phyloP scores from a whole-genome alignment of 2,888 invertebrate species.

The Tenodera sinensis region DNA sequence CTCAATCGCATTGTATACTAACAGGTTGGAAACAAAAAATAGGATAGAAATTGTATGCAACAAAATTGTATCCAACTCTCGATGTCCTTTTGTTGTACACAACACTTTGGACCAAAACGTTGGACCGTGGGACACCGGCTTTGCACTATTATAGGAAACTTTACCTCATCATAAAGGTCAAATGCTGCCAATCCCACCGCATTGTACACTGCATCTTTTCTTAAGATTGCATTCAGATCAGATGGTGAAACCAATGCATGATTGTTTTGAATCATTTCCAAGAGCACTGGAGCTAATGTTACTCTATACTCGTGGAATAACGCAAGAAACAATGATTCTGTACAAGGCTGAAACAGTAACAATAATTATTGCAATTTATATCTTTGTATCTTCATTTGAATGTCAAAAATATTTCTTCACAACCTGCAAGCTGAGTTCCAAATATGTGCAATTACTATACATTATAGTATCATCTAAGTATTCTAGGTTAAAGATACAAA shows the following conservation, averaged over 20 bases:
- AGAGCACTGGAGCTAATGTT: conserved; percentile 67
- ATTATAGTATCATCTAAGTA: background rate
- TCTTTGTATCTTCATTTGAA: background rate
- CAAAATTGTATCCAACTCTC: too few species aligned
- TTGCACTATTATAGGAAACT: conserved; percentile 20
- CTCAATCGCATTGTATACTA: too few species aligned
- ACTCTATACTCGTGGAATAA: conserved; percentile 77
- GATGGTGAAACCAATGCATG: conserved; percentile 63
- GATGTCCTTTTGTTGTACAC: too few species aligned
- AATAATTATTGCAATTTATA: background rate
- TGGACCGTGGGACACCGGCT: too few species aligned
- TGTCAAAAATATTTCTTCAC: background rate
- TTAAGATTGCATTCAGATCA: conserved; percentile 73
- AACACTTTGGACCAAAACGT: too few species aligned
- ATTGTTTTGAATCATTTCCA: conserved; percentile 65
- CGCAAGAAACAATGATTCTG: conserved; percentile 79
- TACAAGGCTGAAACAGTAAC: conserved; percentile 64
- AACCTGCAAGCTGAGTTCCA: background rate
- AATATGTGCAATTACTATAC: background rate
- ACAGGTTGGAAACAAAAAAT: too few species aligned
- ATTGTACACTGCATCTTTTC: conserved; percentile 91
- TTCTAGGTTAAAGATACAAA: background rate
- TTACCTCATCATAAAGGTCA: conserved; percentile 84
- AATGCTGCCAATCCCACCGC: conserved; percentile 86
- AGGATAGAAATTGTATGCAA: too few species aligned